Evolutionary conservation across 2,888 invertebrate genomes (phyloP).

Genomic region (Drosophila mettleri): DNA sequence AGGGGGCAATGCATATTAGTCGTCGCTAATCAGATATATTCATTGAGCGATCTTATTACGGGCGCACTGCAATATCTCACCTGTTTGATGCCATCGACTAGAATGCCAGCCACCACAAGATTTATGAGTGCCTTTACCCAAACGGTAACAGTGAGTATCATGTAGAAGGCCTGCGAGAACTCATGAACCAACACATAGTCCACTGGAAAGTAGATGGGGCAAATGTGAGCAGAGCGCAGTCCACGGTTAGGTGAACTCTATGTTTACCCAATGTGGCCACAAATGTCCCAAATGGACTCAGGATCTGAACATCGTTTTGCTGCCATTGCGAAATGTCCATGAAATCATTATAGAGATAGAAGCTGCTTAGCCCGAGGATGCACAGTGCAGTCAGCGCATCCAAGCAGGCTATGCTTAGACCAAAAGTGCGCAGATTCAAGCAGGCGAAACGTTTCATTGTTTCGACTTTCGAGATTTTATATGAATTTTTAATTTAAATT

Average conservation of each 20-base stretch:
- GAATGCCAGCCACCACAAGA: slow-evolving; percentile 78
- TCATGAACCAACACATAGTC: slow-evolving; percentile 81
- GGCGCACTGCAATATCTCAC: slow-evolving; percentile 38
- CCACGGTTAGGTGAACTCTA: no score
- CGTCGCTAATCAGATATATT: slow-evolving; percentile 64
- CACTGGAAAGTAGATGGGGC: slow-evolving; percentile 52
- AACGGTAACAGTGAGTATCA: slow-evolving; percentile 79
- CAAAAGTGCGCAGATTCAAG: slow-evolving; percentile 74
- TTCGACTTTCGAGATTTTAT: neutral
- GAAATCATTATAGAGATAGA: slow-evolving; percentile 77
- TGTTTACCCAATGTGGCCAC: slow-evolving; percentile 74
- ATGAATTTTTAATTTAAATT: neutral
- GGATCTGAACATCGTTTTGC: slow-evolving; percentile 74
- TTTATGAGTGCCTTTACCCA: slow-evolving; percentile 82
- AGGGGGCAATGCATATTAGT: slow-evolving; percentile 82
- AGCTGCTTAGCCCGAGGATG: slow-evolving; percentile 73
- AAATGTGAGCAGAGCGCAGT: no score
- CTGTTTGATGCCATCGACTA: slow-evolving; percentile 82
- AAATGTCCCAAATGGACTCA: slow-evolving; percentile 76
- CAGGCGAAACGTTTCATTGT: slow-evolving; percentile 81
- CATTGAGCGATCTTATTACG: neutral
- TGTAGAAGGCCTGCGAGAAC: slow-evolving; percentile 82
- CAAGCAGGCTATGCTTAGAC: slow-evolving; percentile 72
- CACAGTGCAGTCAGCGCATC: slow-evolving; percentile 74
- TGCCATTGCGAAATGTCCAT: slow-evolving; percentile 77